Evolutionary conservation across 30 jellyfish, hydroid and myxozoan genomes (phyloP).

Genomic region (Aurelia aurita complex sp. Pacific): DNA sequence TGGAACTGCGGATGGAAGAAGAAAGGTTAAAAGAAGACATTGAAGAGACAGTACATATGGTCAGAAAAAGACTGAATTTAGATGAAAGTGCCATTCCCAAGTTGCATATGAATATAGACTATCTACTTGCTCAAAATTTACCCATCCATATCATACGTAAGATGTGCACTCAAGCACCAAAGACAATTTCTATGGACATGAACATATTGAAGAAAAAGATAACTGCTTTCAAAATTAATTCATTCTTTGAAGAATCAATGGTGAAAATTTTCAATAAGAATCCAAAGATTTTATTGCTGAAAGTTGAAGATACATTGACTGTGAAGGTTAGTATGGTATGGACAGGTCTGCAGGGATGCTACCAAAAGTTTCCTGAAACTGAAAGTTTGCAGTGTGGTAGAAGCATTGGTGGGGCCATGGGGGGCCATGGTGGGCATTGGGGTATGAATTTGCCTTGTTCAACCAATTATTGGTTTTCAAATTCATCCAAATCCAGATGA

Average conservation of each 20-base stretch:
- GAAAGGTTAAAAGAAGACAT: slow-evolving; percentile 37
- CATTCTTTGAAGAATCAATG: slow-evolving; percentile 55
- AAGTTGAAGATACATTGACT: slow-evolving; percentile 41
- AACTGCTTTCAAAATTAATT: slow-evolving; percentile 46
- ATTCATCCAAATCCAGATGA: no score
- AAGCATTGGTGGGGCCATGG: no score
- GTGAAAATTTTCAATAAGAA: slow-evolving; percentile 36
- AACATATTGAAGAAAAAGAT: slow-evolving; percentile 33
- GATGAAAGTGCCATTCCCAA: background rate
- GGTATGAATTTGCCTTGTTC: no score
- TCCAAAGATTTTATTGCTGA: slow-evolving; percentile 20
- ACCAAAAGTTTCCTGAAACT: no score
- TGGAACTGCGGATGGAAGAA: slow-evolving; percentile 7
- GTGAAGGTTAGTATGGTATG: slow-evolving; percentile 27
- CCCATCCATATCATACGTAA: slow-evolving; percentile 23
- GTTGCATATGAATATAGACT: slow-evolving; percentile 32
- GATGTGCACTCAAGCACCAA: slow-evolving; percentile 46
- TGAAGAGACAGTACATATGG: slow-evolving; percentile 36
- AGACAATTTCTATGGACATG: slow-evolving; percentile 27
- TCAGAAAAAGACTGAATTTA: slow-evolving; percentile 26
- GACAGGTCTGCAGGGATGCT: no score
- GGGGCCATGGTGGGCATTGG: no score
- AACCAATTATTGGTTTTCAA: no score
- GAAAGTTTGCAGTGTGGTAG: no score
- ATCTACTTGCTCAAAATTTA: slow-evolving; percentile 14